Conservation (phyloP, 2,888 invertebrate genomes). For the Phymatocera aterrima region DNA sequence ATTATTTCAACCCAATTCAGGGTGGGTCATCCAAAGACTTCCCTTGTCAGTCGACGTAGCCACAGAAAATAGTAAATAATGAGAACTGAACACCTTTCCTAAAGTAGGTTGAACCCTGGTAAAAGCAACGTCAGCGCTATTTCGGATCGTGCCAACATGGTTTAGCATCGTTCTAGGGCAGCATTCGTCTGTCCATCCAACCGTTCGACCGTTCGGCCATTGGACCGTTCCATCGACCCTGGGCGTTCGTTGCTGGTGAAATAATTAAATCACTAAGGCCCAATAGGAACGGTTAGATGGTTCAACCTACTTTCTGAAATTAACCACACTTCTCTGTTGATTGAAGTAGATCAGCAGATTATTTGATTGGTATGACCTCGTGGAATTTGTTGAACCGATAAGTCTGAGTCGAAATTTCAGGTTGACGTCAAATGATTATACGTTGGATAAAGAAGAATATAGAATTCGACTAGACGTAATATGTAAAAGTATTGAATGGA, state of each 20-base stretch:
- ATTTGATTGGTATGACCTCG: conserved; percentile 19
- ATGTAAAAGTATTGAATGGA: background rate
- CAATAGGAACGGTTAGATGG: conserved; percentile 23
- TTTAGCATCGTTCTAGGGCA: conserved; percentile 23
- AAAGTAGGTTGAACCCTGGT: conserved; percentile 15
- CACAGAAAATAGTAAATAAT: conserved; percentile 2
- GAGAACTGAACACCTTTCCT: conserved; percentile 34
- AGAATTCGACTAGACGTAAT: background rate
- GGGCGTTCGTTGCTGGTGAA: conserved; percentile 29
- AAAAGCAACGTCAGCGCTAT: conserved; percentile 30
- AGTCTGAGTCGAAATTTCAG: background rate
- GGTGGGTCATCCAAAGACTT: too few species aligned
- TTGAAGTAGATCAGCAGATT: conserved; percentile 35
- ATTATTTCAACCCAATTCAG: too few species aligned
- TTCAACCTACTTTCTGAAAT: conserved; percentile 35
- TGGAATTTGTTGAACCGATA: background rate
- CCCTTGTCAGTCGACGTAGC: conserved; percentile 1
- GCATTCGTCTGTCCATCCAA: conserved; percentile 34
- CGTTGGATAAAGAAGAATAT: background rate
- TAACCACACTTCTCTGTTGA: conserved; percentile 21
- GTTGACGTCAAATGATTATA: conserved; percentile 16
- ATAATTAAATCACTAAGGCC: conserved; percentile 34
- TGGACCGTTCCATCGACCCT: background rate
- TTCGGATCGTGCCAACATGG: conserved; percentile 23
- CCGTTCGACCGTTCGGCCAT: conserved; percentile 15